These are phyloP conservation scores for Portevinia maculata DNA, from an alignment of 2,888 invertebrate species.

Conservation along the genomic window DNA sequence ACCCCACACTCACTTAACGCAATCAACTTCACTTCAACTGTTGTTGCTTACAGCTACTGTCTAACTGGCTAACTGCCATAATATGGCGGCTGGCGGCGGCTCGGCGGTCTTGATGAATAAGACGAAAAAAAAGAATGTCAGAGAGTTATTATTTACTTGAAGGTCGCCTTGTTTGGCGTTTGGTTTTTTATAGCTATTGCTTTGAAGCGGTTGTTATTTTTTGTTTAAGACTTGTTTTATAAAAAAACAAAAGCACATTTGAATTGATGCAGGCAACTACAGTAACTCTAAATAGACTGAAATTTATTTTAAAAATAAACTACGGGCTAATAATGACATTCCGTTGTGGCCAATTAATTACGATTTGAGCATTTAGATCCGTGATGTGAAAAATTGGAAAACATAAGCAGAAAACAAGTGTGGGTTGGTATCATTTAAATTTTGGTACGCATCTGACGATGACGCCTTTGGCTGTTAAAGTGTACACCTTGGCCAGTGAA, in stretches of 20 bases:
- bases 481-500: slow-evolving; percentile 43
- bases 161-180: slow-evolving; percentile 67
- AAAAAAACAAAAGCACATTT: slow-evolving; percentile 58
- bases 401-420: slow-evolving; percentile 40
- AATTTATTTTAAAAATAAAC: slow-evolving; percentile 35
- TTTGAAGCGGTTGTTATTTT: slow-evolving; percentile 42
- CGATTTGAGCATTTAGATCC: slow-evolving; percentile 58
- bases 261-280: slow-evolving; percentile 19
- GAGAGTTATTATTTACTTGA: slow-evolving; percentile 70
- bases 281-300: slow-evolving; percentile 4
- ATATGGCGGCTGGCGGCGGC: background rate
- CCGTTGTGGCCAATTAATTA: slow-evolving; percentile 60
- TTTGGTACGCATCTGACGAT: slow-evolving; percentile 15
- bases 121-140: slow-evolving; percentile 68
- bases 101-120: slow-evolving; percentile 44
- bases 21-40: slow-evolving; percentile 58
- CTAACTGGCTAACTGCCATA: slow-evolving; percentile 48
- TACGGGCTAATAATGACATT: slow-evolving; percentile 55
- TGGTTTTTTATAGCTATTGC: slow-evolving; percentile 56
- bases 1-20: slow-evolving; percentile 62
- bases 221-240: slow-evolving; percentile 54
- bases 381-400: slow-evolving; percentile 57
- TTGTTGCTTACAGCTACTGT: slow-evolving; percentile 25
- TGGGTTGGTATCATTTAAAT: slow-evolving; percentile 37
- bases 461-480: slow-evolving; percentile 22